These are phyloP conservation scores for Temnothorax longispinosus DNA, from an alignment of 1,140 invertebrate species.

Conservation along the genomic window DNA sequence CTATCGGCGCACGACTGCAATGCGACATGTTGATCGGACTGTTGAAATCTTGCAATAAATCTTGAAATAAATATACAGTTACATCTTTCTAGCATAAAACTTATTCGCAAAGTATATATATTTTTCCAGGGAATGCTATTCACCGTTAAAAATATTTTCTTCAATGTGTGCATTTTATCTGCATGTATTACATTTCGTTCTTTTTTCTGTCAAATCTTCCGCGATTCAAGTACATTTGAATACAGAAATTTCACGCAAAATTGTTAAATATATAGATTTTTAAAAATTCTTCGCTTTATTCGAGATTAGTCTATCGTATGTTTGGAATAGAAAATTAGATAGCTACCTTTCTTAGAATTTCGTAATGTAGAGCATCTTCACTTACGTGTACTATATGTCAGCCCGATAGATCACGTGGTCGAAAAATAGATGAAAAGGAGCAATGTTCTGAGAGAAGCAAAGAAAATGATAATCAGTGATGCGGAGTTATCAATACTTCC, in stretches of 20 bases:
- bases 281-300: neutral
- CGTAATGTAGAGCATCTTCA: neutral
- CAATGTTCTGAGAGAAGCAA: neutral
- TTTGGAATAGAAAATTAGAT: neutral
- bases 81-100: neutral
- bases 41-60: neutral
- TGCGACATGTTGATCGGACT: neutral
- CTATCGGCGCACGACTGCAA: too few species aligned
- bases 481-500: conserved; percentile 64
- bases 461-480: conserved; percentile 54
- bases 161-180: neutral
- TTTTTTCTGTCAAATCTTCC: neutral
- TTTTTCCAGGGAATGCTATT: neutral
- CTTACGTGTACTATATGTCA: neutral
- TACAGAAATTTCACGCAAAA: neutral
- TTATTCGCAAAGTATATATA: neutral
- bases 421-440: neutral
- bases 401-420: neutral
- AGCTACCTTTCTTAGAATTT: neutral
- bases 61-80: neutral
- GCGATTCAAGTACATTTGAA: neutral
- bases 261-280: neutral
- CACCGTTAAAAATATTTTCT: neutral
- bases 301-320: neutral
- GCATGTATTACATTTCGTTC: neutral